phyloP scores from a whole-genome alignment of 2,888 invertebrate genomes.

The Dorcus parallelipipedus region DNA sequence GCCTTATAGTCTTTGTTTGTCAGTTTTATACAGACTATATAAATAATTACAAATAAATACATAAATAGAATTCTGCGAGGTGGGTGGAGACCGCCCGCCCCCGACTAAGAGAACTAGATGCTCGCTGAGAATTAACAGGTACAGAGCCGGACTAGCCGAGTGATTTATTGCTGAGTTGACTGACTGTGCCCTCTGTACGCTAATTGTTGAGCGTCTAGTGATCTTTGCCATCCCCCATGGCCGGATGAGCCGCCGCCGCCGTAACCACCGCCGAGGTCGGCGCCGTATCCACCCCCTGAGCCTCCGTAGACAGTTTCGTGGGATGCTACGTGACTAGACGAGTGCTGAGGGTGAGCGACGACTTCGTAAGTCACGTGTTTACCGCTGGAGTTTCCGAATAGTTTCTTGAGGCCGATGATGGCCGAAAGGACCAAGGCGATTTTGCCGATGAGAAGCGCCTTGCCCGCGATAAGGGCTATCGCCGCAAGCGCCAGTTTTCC shows the following conservation, averaged over 20 bases:
- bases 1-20: constrained; percentile 38
- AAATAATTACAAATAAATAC: constrained; percentile 16
- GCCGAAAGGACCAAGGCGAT: constrained; percentile 79
- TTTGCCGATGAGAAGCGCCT: constrained; percentile 80
- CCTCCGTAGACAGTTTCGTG: constrained; percentile 60
- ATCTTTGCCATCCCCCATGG: constrained; percentile 70
- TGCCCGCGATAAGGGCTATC: constrained; percentile 81
- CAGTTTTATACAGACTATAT: constrained; percentile 21
- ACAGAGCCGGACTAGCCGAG: constrained; percentile 36
- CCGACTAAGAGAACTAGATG: constrained; percentile 34
- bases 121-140: constrained; percentile 46
- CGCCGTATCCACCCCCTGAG: constrained; percentile 51
- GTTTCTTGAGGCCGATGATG: constrained; percentile 80
- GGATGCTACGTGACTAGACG: constrained; percentile 65
- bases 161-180: constrained; percentile 40
- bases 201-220: constrained; percentile 70
- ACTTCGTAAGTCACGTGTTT: constrained; percentile 88
- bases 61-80: constrained; percentile 10
- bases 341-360: constrained; percentile 79
- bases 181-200: constrained; percentile 70
- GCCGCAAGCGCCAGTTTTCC: constrained; percentile 76
- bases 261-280: constrained; percentile 55
- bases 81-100: constrained; percentile 18
- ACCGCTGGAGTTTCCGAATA: constrained; percentile 62
- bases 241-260: constrained; percentile 61